Base-by-base conservation (phyloP, 2,888 invertebrate species). In the Panzeria rudis region DNA sequence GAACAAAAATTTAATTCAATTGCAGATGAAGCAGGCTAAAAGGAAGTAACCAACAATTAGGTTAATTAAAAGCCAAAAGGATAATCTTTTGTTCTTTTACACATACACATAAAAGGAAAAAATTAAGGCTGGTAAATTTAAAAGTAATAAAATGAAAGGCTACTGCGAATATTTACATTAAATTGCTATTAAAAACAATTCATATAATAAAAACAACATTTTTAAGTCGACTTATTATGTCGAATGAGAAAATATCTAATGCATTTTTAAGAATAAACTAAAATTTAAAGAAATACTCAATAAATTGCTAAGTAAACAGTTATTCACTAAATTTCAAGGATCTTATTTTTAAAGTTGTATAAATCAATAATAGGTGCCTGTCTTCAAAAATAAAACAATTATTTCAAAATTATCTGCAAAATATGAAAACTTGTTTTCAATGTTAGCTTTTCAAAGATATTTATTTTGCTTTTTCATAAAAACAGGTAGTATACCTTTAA, bases 1-100 rank as follows among this genome's bases (percentile, higher is more conserved):
- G 1, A 7, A 20, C 15, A 72, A 15, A 32, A 20, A 35, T 32
- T 62, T 38, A 35, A 62, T 62, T 20, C 52, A 79, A 64, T 64
- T 72, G 54, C 20, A 17, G 38, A 23, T 29, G 13, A 20, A 11
- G 29, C 15, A 44, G 44, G 44, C 29, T 20, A 20, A 44, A 15
- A 8, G 15, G n/a, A 11, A 41, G 41, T n/a, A 50, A 44, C 23
- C 41, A 59, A 41, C 52, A 64, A 59, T 76, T 59, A 68, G 61
- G 41, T 68, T 76, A 64, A 76, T 81, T 81, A 66, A 64, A 72
- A 52, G 29, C 32, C 32, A 71, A 32, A 44, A 50, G n/a, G 11
- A 25, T 59, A n/a, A 77, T 41, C 41, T 44, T 17, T 13, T 35
- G 8, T 7, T 62, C 8, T 47, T 64, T 56, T 7, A 29, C 20